Evolutionary conservation across 2,797 vertebrate species (phyloP).

Genomic region (Sarcophilus harrisii): DNA sequence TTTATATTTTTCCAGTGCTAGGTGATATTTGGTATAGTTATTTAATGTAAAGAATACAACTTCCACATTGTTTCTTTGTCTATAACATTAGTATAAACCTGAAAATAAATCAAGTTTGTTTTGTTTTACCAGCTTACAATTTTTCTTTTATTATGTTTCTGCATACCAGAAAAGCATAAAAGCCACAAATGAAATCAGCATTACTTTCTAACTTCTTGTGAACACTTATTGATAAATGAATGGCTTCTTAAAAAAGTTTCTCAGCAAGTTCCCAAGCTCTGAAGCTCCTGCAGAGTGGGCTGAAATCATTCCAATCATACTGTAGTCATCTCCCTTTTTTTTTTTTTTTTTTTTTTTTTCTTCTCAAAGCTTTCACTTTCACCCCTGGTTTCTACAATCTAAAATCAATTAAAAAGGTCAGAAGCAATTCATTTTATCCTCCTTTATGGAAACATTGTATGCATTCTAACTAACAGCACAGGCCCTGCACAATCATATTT

Average conservation of each 20-base stretch:
- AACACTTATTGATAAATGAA: neutral
- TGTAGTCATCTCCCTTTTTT: neutral
- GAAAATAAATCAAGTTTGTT: neutral
- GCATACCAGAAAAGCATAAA: neutral
- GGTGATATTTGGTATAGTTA: neutral
- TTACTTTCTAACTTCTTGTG: neutral
- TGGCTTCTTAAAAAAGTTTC: constrained; percentile 25
- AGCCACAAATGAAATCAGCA: neutral
- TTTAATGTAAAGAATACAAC: neutral
- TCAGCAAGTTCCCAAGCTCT: neutral
- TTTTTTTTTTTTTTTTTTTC: neutral
- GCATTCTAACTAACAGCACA: neutral
- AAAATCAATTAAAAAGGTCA: constrained; percentile 35
- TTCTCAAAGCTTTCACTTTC: constrained; percentile 7
- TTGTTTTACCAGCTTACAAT: neutral
- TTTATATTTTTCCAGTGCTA: neutral
- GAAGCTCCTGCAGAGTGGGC: neutral
- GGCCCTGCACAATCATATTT: neutral
- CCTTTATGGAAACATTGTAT: neutral
- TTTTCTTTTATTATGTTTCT: neutral
- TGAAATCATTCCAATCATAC: neutral
- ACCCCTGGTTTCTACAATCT: neutral
- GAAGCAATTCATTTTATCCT: constrained; percentile 12
- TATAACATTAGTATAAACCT: neutral
- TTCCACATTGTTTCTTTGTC: neutral